Conservation (phyloP, 2,888 invertebrate genomes). For the Atrina japonica region DNA sequence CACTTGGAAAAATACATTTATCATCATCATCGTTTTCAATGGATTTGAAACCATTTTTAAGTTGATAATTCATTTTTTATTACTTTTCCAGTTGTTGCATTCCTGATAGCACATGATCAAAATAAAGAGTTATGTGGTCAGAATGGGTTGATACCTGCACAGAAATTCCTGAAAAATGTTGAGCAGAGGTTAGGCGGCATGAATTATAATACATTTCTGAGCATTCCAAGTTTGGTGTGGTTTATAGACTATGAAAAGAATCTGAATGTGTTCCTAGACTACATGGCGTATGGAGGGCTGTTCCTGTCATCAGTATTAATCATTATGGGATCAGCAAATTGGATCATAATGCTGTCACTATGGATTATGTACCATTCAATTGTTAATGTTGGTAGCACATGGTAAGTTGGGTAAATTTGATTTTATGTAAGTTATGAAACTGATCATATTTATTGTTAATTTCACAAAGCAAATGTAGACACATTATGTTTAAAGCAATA, state of each 20-base stretch:
- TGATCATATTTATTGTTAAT: too few species aligned
- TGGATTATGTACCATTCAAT: slow-evolving; percentile 81
- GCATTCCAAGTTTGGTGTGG: slow-evolving; percentile 78
- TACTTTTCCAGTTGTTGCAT: slow-evolving; percentile 77
- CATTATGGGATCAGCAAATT: slow-evolving; percentile 78
- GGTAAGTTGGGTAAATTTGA: slow-evolving; percentile 61
- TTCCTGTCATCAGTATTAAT: slow-evolving; percentile 73
- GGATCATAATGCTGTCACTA: slow-evolving; percentile 76
- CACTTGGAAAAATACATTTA: too few species aligned
- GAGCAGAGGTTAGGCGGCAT: slow-evolving; percentile 55
- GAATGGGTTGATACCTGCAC: slow-evolving; percentile 78
- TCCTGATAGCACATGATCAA: slow-evolving; percentile 79
- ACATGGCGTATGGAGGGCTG: slow-evolving; percentile 75
- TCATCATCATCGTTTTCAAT: too few species aligned
- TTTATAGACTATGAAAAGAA: slow-evolving; percentile 70
- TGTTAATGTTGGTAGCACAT: slow-evolving; percentile 79
- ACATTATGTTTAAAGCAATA: too few species aligned
- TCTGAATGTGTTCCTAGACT: slow-evolving; percentile 73
- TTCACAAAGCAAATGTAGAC: too few species aligned
- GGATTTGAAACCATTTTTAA: too few species aligned
- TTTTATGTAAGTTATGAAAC: too few species aligned
- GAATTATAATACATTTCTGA: slow-evolving; percentile 53
- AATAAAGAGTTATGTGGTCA: slow-evolving; percentile 79
- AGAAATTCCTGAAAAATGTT: slow-evolving; percentile 68
- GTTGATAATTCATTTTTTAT: slow-evolving; percentile 1